These are phyloP conservation scores for Colinus virginianus DNA, from an alignment of 2,113 vertebrate genomes.

Conservation along the genomic window DNA sequence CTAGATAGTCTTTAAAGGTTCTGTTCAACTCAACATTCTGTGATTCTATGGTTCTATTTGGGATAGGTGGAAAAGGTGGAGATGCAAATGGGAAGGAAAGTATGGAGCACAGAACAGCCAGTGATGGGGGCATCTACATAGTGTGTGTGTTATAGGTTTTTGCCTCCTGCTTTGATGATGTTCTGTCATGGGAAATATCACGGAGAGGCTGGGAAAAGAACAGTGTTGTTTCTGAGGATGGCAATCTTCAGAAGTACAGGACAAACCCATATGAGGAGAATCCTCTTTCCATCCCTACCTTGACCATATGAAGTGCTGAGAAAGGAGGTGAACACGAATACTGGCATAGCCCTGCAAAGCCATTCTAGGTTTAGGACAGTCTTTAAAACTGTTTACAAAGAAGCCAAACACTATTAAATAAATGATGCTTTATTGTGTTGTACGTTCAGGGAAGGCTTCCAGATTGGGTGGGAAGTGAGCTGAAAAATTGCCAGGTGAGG, in stretches of 20 bases:
- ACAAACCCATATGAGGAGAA: background rate
- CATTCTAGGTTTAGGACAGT: fast-evolving
- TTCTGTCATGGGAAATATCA: background rate
- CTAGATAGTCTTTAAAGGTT: no score
- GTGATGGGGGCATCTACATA: fast-evolving
- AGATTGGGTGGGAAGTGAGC: background rate
- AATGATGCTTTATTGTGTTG: background rate
- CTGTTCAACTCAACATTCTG: no score
- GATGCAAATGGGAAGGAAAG: background rate
- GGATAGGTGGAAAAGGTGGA: background rate
- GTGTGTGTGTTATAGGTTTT: background rate
- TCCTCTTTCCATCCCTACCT: background rate
- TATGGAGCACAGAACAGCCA: background rate
- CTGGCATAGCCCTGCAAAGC: background rate
- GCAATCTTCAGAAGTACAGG: background rate
- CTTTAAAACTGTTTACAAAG: background rate
- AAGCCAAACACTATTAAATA: background rate
- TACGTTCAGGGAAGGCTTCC: background rate
- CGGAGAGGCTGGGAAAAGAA: background rate
- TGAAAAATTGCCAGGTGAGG: background rate
- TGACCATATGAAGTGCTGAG: background rate
- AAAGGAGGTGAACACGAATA: background rate
- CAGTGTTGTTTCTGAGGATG: background rate
- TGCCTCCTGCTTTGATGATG: background rate
- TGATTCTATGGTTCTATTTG: background rate